Evolutionary conservation across 2,797 vertebrate genomes (phyloP), one percentile per base, ranked within the genome.

Genomic region (Sandelia bainsii): DNA sequence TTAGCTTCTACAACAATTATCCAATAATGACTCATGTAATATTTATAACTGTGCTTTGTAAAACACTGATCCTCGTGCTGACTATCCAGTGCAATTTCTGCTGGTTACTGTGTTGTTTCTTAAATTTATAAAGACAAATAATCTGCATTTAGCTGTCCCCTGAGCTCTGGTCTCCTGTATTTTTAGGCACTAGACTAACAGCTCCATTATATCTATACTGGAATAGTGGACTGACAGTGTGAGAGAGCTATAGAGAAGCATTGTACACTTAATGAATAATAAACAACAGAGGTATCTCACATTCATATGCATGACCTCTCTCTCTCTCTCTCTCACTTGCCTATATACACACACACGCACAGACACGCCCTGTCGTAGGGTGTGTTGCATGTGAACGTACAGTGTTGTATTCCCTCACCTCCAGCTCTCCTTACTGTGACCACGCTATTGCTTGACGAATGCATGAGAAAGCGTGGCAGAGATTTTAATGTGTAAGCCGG

Each of bases 401-500:
- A 25, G 66, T 34, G 9, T 45, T 17, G 29, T 20, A 4, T 53
- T 32, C 50, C 59, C 60, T 67, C 48, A 1, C 56, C 44, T 14
- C 2, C 29, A 19, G 42, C 56, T 53, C 25, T 68, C 49, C 29
- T 20, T 6, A 44, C 13, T 57, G 69, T 42, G 66, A 52, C 82
- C 77, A 45, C 56, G 8, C 62, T 63, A 8, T 34, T 40, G 67
- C 74, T 80, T 14, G 61, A 82, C 78, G 64, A 81, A 84, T 44
- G 81, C 87, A 78, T 81, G 68, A 42, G 70, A 71, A 81, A 69
- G 8, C 8, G 80, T 57, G 10, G 62, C 69, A 37, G 67, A 79
- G 76, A 84, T 77, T 82, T 86, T 57, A 69, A 68, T 8, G 76
- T 80, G 75, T 79, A 81, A 71, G 62, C 65, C 64, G 40, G 54